A percentile compares a stretch with the other conserved stretches of the same genome.
phyloP scores from a whole-genome alignment of 2,113 vertebrate species.

The Pollachius pollachius region DNA sequence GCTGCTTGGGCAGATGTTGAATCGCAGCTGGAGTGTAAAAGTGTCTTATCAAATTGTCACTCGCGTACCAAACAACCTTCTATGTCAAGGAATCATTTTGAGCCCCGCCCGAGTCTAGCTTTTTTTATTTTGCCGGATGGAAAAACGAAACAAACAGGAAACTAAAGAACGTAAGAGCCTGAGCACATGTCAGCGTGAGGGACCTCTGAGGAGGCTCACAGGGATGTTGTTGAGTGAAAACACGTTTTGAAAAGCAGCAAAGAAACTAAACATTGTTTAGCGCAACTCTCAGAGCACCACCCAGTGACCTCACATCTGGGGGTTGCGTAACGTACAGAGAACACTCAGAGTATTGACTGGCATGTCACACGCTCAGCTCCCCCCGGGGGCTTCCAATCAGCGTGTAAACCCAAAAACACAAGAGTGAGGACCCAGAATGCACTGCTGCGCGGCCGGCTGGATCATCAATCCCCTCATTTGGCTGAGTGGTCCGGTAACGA shows the following conservation, averaged over 20 bases:
- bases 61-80: neutral
- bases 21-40: neutral
- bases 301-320: slow-evolving; percentile 24
- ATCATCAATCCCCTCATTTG: slow-evolving; percentile 19
- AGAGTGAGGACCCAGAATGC: slow-evolving; percentile 19
- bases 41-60: neutral
- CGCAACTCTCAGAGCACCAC: neutral
- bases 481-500: slow-evolving; percentile 14
- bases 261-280: too few species aligned
- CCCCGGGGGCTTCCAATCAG: slow-evolving; percentile 22
- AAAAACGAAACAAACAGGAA: slow-evolving; percentile 13
- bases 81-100: neutral
- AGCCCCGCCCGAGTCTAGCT: neutral
- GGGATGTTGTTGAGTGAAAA: neutral
- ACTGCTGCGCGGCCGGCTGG: slow-evolving; percentile 17
- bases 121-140: slow-evolving; percentile 22
- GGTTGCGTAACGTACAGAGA: slow-evolving; percentile 18
- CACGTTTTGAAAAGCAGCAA: too few species aligned
- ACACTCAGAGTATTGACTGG: slow-evolving; percentile 34
- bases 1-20: slow-evolving; percentile 24
- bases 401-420: neutral
- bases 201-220: too few species aligned
- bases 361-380: slow-evolving; percentile 31
- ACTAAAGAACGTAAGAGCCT: neutral
- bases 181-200: too few species aligned